Evolutionary conservation across 2,113 vertebrate species (phyloP).

Genomic region (Cepphus grylle): DNA sequence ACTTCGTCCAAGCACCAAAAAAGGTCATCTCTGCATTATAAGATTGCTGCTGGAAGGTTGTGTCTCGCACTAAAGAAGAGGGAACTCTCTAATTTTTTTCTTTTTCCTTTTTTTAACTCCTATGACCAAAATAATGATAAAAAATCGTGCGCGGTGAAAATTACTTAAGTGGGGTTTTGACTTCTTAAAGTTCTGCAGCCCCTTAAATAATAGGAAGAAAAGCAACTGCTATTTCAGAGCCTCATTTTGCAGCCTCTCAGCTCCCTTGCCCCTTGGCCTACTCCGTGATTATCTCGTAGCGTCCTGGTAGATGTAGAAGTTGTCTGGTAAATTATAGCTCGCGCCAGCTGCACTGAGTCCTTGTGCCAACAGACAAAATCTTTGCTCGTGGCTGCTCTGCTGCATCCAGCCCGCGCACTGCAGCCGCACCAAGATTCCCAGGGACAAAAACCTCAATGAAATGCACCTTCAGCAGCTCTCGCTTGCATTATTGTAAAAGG

Average conservation of each 20-base stretch:
- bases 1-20: conserved; percentile 1
- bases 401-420: conserved; percentile 18
- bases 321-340: conserved; percentile 19
- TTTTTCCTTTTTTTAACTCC: neutral
- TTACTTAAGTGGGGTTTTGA: neutral
- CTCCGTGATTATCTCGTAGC: neutral
- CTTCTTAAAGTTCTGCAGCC: neutral
- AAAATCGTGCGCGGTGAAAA: neutral
- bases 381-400: conserved; percentile 2
- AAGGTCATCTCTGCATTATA: conserved; percentile 38
- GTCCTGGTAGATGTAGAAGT: neutral
- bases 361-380: conserved; percentile 12
- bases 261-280: conserved; percentile 11
- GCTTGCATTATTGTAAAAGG: neutral
- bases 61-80: neutral
- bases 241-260: neutral
- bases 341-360: conserved; percentile 25
- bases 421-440: neutral
- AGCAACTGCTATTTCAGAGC: neutral
- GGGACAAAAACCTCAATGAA: conserved; percentile 52
- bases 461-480: conserved; percentile 26
- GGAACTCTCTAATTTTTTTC: neutral
- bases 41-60: conserved; percentile 1
- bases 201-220: conserved; percentile 21
- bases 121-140: neutral